Evolutionary conservation across 1,140 invertebrate species (phyloP), one percentile per base, ranked within the genome.

Genomic region (Harpegnathos saltator): DNA sequence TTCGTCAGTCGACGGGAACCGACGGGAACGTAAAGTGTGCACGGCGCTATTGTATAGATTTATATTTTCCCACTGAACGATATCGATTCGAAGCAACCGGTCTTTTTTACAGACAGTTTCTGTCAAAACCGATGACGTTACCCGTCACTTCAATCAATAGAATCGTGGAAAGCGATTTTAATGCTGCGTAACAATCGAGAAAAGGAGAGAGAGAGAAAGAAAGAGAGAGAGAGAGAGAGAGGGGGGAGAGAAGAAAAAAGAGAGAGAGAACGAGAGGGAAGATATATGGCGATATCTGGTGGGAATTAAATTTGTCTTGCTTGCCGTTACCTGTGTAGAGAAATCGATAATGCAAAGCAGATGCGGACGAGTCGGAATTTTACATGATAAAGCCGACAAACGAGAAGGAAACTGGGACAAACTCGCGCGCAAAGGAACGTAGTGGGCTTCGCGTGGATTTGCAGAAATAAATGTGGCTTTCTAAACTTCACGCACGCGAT

Each of bases 301-400:
- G 4, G 50, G 19, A 68, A 69, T 80, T 69, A 69, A 68, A 78
- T 78, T 78, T 80, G 26, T 68, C 29, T 56, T 26, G 50, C 65
- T 80, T 69, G 63, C 54, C 63, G 52, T 78, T 78, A 69, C 3
- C 7, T 12, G 29, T 52, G 29, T 61, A 38, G 19, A 1, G n/a
- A 54, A 82, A 82, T 82, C 80, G 59, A 82, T 75, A 82, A 77
- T 65, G 61, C 77, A 75, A 82, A 82, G 59, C 71, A 26, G 44
- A 63, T 38, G 69, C 71, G 61, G 38, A 72, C 66, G 56, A 56
- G 71, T 26, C 29, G 61, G 62, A 82, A 63, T 75, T 82, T 75
- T 82, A 69, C 63, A 80, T 80, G 75, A 80, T 69, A 80, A 80
- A 80, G 75, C 65, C 75, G 52, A 80, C 75, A 80, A 80, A 80